Conservation (phyloP, 2,797 vertebrate genomes). For the Valencia hispanica region DNA sequence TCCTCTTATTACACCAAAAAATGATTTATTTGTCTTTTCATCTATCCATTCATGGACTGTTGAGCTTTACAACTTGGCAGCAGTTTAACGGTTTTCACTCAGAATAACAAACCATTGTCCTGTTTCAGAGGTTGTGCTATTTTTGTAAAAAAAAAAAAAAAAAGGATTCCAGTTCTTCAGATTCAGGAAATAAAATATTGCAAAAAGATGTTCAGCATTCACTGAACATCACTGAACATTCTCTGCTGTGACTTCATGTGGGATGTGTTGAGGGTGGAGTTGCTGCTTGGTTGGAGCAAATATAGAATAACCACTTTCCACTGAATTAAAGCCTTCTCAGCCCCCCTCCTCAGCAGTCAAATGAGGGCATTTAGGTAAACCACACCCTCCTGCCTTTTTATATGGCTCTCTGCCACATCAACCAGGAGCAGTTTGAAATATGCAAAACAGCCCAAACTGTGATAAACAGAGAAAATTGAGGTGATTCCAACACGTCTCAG, state of each 20-base stretch:
- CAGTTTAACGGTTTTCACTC: slow-evolving; percentile 18
- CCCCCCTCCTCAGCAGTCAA: slow-evolving; percentile 64
- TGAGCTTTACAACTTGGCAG: slow-evolving; percentile 8
- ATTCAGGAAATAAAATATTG: slow-evolving; percentile 41
- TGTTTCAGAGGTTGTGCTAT: slow-evolving; percentile 40
- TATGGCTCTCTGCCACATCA: slow-evolving; percentile 71
- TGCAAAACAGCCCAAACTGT: slow-evolving; percentile 48
- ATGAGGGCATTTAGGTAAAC: slow-evolving; percentile 67
- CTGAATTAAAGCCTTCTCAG: slow-evolving; percentile 71
- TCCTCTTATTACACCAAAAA: slow-evolving; percentile 14
- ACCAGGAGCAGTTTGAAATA: slow-evolving; percentile 59
- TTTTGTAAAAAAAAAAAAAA: slow-evolving; percentile 15
- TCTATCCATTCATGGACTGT: slow-evolving; percentile 9
- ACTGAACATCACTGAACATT: no score
- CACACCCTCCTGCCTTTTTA: slow-evolving; percentile 69
- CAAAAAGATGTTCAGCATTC: slow-evolving; percentile 53
- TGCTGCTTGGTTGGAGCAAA: slow-evolving; percentile 75
- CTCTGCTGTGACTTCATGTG: slow-evolving; percentile 72
- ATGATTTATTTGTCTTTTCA: neutral
- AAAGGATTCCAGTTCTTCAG: slow-evolving; percentile 35
- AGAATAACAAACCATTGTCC: slow-evolving; percentile 46
- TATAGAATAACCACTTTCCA: slow-evolving; percentile 81
- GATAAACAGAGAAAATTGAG: slow-evolving; percentile 46
- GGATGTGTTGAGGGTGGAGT: slow-evolving; percentile 78
- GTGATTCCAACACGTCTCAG: slow-evolving; percentile 50